Evolutionary conservation across 2,888 invertebrate species (phyloP), one percentile per base, ranked within the genome.

Genomic region (Ashinkailepas kermadecensis): DNA sequence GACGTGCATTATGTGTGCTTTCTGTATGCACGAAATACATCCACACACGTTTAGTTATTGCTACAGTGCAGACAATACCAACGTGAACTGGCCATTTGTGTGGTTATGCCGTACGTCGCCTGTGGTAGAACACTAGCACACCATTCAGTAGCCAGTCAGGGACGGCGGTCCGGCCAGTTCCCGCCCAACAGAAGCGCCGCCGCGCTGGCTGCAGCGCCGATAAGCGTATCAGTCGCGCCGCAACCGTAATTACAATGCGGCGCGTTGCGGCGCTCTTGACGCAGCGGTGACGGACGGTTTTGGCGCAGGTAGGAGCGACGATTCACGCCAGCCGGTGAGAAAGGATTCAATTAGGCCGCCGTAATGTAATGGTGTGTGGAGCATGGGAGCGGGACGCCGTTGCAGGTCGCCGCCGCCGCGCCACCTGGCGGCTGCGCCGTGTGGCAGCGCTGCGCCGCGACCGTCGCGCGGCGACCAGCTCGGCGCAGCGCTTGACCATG

Each of bases 201-300:
- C 21, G 65, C 65, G 65, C 65, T 0, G 65, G 9, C 23, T 8
- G 65, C 65, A n/a, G 65, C 10, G 65, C n/a, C 10, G 65, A n/a
- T n/a, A 18, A 23, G 10, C 65, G n/a, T 10, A n/a, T 8, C 23
- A 65, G 7, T 18, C 8, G 9, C n/a, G 65, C 65, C n/a, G 8
- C 39, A 39, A 39, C 39, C 23, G 23, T 23, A n/a, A 65, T 65
- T 65, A 23, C n/a, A 9, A n/a, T n/a, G 65, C 65, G 23, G n/a
- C 10, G n/a, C n/a, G 10, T n/a, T n/a, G 10, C n/a, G 64, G 64
- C 64, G 65, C 65, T 65, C 10, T 23, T 65, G n/a, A 65, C 65
- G 65, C 65, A 65, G 65, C 8, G 23, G 65, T 65, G 65, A 65
- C 65, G 65, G 65, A n/a, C 65, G n/a, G 65, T 65, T 65, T 65